Conservation (phyloP, 92 coral and sea anemone species). For the Epizoanthus ramosus region DNA sequence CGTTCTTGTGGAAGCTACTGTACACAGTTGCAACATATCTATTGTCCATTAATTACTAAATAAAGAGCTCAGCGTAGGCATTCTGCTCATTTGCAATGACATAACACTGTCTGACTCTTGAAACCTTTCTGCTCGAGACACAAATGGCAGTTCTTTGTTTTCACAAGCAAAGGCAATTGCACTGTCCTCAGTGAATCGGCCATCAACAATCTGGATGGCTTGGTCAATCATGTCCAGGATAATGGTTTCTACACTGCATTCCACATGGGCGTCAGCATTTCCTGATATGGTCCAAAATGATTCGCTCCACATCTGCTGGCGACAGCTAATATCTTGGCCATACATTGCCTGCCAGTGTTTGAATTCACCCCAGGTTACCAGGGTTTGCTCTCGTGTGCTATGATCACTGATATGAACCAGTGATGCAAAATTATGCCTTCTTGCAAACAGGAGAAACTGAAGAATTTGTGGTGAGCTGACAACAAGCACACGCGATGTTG, state of each 20-base stretch:
- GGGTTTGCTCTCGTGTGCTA: slow-evolving; percentile 39
- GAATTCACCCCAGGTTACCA: slow-evolving; percentile 63
- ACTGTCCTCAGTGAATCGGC: slow-evolving; percentile 39
- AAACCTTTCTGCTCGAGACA: slow-evolving; percentile 24
- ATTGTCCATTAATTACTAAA: not conserved
- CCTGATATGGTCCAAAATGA: slow-evolving; percentile 55
- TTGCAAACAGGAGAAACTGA: slow-evolving; percentile 62
- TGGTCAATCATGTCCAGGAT: slow-evolving; percentile 65
- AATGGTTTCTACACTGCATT: slow-evolving; percentile 65
- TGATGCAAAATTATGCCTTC: slow-evolving; percentile 49
- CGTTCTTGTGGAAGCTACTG: not conserved
- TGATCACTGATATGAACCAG: slow-evolving; percentile 69
- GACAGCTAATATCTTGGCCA: not conserved
- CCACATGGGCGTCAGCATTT: slow-evolving; percentile 54
- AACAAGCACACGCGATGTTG: slow-evolving; percentile 61
- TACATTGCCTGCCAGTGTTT: slow-evolving; percentile 25
- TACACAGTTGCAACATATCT: not conserved
- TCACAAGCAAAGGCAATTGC: slow-evolving; percentile 44
- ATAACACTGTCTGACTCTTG: slow-evolving; percentile 1
- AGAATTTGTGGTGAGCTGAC: slow-evolving; percentile 59
- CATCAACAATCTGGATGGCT: slow-evolving; percentile 66
- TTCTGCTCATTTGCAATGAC: not conserved
- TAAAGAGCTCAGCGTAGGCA: slow-evolving; percentile 10
- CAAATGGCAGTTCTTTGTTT: slow-evolving; percentile 67
- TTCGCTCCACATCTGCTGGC: slow-evolving; percentile 46